Conservation (phyloP, 2,113 vertebrate species). For the Actenoides hombroni region DNA sequence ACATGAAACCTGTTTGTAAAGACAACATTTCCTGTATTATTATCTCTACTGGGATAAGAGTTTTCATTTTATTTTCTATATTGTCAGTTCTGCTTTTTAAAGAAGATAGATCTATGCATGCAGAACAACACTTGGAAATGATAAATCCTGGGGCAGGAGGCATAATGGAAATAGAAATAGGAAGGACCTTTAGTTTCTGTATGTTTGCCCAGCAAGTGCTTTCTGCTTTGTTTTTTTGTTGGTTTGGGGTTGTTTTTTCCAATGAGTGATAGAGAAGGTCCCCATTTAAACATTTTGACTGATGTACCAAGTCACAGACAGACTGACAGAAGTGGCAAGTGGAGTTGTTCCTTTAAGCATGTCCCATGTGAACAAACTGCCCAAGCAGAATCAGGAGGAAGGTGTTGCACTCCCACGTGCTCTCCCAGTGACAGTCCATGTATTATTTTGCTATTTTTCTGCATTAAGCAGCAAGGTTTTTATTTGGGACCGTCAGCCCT, state of each 20-base stretch:
- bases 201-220: neutral
- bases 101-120: neutral
- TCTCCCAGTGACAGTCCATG: neutral
- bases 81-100: neutral
- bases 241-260: neutral
- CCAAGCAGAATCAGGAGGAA: neutral
- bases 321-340: neutral
- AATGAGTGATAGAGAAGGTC: accelerated
- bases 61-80: neutral
- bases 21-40: neutral
- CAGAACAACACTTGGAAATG: neutral
- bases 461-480: neutral
- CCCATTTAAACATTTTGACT: neutral
- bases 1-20: neutral
- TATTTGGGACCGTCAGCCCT: neutral
- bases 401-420: neutral
- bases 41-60: neutral
- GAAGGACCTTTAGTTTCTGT: neutral
- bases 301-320: neutral
- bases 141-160: neutral
- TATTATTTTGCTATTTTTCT: neutral
- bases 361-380: neutral
- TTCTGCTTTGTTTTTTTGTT: neutral
- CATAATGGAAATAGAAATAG: neutral
- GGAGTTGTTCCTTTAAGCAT: neutral